Evolutionary conservation across 2,113 vertebrate genomes (phyloP).

Genomic region (Micronycteris hirsuta): DNA sequence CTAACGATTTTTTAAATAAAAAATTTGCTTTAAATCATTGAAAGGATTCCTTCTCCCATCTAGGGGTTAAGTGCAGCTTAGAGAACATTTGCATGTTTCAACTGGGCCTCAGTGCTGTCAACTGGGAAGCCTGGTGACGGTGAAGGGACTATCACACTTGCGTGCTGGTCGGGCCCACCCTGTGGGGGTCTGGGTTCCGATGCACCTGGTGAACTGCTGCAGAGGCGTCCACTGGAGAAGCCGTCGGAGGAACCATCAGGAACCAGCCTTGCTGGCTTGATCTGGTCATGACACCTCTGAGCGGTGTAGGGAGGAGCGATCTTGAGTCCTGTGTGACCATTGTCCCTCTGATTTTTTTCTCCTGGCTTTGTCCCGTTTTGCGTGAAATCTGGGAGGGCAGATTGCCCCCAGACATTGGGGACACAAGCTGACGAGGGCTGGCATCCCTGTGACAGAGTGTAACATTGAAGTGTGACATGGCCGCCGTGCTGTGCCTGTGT

Average conservation of each 20-base stretch:
- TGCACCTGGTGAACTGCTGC: not conserved
- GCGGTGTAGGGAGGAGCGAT: not conserved
- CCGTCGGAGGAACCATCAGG: not conserved
- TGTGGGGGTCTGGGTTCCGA: not conserved
- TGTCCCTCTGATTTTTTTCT: not conserved
- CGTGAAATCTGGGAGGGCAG: not conserved
- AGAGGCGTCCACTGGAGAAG: not conserved
- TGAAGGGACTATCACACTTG: no score
- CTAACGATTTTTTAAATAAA: not conserved
- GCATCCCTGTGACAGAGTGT: not conserved
- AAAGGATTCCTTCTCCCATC: not conserved
- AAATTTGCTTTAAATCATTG: not conserved
- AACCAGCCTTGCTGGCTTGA: not conserved
- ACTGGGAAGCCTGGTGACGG: not conserved
- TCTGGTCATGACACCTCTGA: no score
- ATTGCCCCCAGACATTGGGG: not conserved
- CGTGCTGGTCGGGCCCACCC: not conserved
- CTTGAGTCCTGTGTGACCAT: not conserved
- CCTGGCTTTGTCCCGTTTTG: not conserved
- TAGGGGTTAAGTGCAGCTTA: not conserved
- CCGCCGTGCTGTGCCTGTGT: not conserved
- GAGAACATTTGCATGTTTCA: not conserved
- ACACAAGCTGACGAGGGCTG: not conserved
- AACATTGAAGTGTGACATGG: fast-evolving
- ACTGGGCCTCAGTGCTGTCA: not conserved